Evolutionary conservation across 92 coral and sea anemone genomes (phyloP).

Genomic region (Metridium senile): DNA sequence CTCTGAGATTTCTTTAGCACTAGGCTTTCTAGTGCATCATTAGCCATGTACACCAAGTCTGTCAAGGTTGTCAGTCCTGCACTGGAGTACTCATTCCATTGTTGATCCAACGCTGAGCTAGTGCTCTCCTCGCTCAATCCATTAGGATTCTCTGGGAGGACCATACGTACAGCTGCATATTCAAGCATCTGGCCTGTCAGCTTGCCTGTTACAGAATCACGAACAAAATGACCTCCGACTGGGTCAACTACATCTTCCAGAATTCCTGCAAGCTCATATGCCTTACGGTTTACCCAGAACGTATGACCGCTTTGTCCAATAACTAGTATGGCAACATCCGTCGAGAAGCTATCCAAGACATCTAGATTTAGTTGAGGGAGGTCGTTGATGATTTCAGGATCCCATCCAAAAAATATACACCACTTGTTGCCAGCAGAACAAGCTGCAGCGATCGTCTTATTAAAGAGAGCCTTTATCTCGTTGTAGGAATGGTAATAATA

Average conservation of each 20-base stretch:
- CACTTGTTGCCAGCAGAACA: constrained; percentile 21
- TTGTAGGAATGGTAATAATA: constrained; percentile 29
- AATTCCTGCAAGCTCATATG: constrained; percentile 42
- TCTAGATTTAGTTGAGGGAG: constrained; percentile 49
- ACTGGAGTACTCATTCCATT: constrained; percentile 45
- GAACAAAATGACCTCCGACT: constrained; percentile 32
- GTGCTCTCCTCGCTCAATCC: constrained; percentile 2
- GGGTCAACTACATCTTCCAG: constrained; percentile 23
- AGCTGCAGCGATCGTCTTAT: constrained; percentile 13
- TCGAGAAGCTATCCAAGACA: constrained; percentile 37
- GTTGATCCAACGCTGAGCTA: constrained; percentile 30
- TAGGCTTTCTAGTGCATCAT: neutral
- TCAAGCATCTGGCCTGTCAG: constrained; percentile 66
- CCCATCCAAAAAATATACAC: constrained; percentile 73
- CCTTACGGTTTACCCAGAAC: constrained; percentile 67
- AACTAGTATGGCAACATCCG: constrained; percentile 41
- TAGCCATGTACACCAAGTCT: constrained; percentile 24
- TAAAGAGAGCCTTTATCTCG: constrained; percentile 41
- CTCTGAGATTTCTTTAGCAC: neutral
- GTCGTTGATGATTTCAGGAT: constrained; percentile 51
- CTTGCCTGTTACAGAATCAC: constrained; percentile 29
- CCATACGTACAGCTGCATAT: neutral
- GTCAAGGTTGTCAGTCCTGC: constrained; percentile 55
- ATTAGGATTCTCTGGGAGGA: constrained; percentile 9
- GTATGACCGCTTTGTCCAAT: constrained; percentile 58